These are phyloP conservation scores for Pristionchus exspectatus DNA, from an alignment of 2,888 invertebrate species.

Conservation along the genomic window DNA sequence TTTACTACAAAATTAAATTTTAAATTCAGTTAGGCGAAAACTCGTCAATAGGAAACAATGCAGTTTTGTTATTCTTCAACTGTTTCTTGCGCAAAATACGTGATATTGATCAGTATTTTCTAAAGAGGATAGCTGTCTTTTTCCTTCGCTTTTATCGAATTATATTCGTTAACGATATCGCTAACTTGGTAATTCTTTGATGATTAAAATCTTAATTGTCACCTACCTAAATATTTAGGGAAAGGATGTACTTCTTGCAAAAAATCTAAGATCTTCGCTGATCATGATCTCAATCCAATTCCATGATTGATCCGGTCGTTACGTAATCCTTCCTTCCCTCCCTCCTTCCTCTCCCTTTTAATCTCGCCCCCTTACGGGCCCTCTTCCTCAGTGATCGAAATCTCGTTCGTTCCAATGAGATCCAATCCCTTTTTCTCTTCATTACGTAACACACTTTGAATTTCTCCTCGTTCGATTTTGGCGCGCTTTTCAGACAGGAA, in stretches of 20 bases:
- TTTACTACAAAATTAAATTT: too few species aligned
- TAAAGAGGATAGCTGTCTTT: too few species aligned
- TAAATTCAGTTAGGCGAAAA: too few species aligned
- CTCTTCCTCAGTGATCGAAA: neutral
- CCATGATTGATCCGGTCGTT: neutral
- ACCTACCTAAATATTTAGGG: too few species aligned
- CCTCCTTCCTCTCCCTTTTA: neutral
- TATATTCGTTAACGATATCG: too few species aligned
- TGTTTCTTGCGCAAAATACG: too few species aligned
- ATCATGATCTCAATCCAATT: neutral
- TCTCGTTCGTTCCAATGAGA: neutral
- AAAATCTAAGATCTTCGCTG: neutral
- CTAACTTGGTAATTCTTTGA: too few species aligned
- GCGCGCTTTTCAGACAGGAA: conserved; percentile 39
- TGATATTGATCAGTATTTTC: too few species aligned
- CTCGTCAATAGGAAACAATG: neutral
- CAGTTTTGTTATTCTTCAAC: too few species aligned
- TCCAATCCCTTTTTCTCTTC: neutral
- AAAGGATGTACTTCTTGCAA: neutral
- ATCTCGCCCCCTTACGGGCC: neutral
- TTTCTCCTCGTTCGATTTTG: neutral
- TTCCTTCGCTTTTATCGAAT: too few species aligned
- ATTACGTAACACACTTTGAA: conserved; percentile 36
- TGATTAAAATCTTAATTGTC: too few species aligned
- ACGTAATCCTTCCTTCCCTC: neutral